Base-by-base conservation (phyloP, 2,113 vertebrate genomes). In the Etheostoma spectabile region DNA sequence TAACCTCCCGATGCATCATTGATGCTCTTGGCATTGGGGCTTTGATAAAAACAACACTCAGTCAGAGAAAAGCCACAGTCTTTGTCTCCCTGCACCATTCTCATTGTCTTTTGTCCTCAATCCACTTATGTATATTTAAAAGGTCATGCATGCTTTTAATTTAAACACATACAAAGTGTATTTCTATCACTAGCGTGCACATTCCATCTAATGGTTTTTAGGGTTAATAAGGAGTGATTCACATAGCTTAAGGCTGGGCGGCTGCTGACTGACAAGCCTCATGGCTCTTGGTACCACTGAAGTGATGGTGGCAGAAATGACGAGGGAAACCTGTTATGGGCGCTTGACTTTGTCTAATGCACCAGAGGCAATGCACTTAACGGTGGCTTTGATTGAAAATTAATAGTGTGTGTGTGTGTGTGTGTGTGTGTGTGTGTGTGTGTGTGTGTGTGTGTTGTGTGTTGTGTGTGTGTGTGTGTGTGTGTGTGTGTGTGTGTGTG, bases 351-450 rank as follows among this genome's bases (percentile, higher is more conserved):
- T 96, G 95, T 96, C 95, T 95, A 93, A 95, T 94, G 95, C 96
- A 94, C 92, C 96, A 92, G 91, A 95, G 96, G 96, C 96, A 95
- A 91, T 94, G 93, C 95, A 94, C 96, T 96, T 96, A 96, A 95
- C 96, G 94, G 97, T 95, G 96, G 96, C 95, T 97, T 97, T 97
- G 96, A 97, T 97, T 98, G 97, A 97, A 99, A 97, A 97, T 96
- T 95, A 97, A 97, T 97, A 96, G 95, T 38, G 35, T 38, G 35
- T 38, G 35, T 38, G 35, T 38, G 8, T 38, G 35, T 38, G 35
- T 38, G 35, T 38, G 35, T 38, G 35, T 38, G 35, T 38, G 35
- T 38, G 35, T 38, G 35, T 38, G 82, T 0, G 82, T 57, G 72
- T 96, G 77, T 27, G 15, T 21, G 74, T 35, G 56, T 45, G n/a